phyloP scores from a whole-genome alignment of 2,113 vertebrate genomes.

The Xenopus laevis region DNA sequence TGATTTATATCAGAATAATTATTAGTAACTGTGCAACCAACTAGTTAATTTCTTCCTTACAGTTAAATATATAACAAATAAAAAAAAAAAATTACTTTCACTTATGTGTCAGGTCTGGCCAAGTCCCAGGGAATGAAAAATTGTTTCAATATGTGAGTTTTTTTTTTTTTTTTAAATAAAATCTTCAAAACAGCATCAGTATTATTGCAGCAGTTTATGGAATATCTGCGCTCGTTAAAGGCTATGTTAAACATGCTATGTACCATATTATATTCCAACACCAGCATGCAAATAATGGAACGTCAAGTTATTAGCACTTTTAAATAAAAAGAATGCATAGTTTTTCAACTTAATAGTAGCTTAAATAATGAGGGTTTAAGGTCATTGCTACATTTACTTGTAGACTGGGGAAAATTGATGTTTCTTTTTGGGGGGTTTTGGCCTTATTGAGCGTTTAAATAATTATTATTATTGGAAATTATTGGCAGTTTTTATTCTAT shows the following conservation, averaged over 20 bases:
- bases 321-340: background rate
- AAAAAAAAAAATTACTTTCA: background rate
- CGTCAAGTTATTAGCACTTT: background rate
- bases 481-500: too few species aligned
- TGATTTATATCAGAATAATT: background rate
- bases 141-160: constrained; percentile 5
- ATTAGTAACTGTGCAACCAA: background rate
- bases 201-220: background rate
- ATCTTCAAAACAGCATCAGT: constrained; percentile 7
- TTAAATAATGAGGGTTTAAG: too few species aligned
- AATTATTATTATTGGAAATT: too few species aligned
- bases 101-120: constrained; percentile 4
- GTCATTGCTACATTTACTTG: too few species aligned
- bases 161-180: background rate
- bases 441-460: too few species aligned
- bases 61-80: background rate
- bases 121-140: background rate
- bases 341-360: too few species aligned
- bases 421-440: too few species aligned
- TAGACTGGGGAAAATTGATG: too few species aligned
- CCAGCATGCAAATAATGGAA: background rate
- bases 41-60: background rate
- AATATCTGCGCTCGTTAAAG: background rate
- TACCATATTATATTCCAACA: background rate
- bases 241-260: background rate